These are phyloP conservation scores for Lamellibrachia luymesi DNA, from an alignment of 1,140 invertebrate species.

Conservation along the genomic window DNA sequence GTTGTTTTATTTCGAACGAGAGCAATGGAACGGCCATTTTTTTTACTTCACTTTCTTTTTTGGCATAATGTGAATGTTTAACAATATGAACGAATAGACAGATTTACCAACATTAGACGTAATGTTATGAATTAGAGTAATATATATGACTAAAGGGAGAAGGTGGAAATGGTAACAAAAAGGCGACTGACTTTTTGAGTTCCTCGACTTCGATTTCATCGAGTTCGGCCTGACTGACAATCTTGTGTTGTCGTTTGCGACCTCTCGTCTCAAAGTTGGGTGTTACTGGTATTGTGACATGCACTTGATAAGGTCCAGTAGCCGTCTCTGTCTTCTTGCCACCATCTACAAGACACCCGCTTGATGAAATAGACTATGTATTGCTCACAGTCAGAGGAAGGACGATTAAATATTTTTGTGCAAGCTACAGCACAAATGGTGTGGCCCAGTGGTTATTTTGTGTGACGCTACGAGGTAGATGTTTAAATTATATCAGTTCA, in stretches of 20 bases:
- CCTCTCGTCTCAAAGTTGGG: slow-evolving; percentile 42
- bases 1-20: too few relatives aligned
- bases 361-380: not conserved
- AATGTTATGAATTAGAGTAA: too few relatives aligned
- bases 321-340: not conserved
- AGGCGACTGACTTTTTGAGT: slow-evolving; percentile 41
- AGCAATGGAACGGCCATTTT: too few relatives aligned
- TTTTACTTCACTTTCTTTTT: too few relatives aligned
- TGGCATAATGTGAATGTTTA: too few relatives aligned
- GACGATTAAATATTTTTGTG: too few relatives aligned
- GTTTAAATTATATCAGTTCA: too few relatives aligned
- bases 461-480: too few relatives aligned
- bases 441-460: too few relatives aligned
- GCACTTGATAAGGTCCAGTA: slow-evolving; percentile 10
- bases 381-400: not conserved
- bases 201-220: slow-evolving; percentile 50
- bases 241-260: slow-evolving; percentile 36
- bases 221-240: slow-evolving; percentile 40
- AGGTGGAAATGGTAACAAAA: not conserved
- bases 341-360: not conserved
- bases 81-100: too few relatives aligned
- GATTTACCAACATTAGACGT: too few relatives aligned
- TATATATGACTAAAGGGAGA: not conserved
- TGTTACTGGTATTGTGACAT: slow-evolving; percentile 44
- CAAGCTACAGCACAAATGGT: too few relatives aligned